Evolutionary conservation across 2,113 vertebrate species (phyloP).

Genomic region (Myotis brandtii): DNA sequence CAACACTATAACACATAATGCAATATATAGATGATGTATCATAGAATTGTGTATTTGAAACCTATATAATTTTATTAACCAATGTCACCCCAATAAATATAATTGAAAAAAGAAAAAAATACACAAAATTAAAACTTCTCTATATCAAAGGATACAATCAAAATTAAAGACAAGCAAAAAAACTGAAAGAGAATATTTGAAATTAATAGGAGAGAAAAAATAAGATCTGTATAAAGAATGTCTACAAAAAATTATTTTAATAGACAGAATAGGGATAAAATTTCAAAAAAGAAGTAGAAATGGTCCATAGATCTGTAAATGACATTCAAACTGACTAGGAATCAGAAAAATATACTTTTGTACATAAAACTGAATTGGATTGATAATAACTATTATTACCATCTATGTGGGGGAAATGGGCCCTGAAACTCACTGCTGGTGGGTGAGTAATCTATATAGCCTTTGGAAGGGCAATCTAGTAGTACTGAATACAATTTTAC

Average conservation of each 20-base stretch:
- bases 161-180: background rate
- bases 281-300: background rate
- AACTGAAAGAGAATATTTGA: background rate
- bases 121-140: background rate
- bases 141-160: background rate
- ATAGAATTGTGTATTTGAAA: background rate
- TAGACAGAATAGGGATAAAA: background rate
- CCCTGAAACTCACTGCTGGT: background rate
- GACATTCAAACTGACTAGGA: background rate
- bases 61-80: background rate
- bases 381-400: background rate
- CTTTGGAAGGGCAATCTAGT: background rate
- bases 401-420: background rate
- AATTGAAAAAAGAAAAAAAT: background rate
- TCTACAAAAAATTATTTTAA: background rate
- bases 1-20: background rate
- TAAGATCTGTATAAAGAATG: background rate
- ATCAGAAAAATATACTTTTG: conserved; percentile 6
- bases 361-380: background rate
- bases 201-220: background rate
- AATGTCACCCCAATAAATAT: background rate
- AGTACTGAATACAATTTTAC: background rate
- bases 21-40: background rate
- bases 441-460: background rate
- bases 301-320: background rate